A percentile compares a stretch with the other conserved stretches of the same genome.
phyloP scores from a whole-genome alignment of 1,140 invertebrate genomes.

The Ruditapes philippinarum region DNA sequence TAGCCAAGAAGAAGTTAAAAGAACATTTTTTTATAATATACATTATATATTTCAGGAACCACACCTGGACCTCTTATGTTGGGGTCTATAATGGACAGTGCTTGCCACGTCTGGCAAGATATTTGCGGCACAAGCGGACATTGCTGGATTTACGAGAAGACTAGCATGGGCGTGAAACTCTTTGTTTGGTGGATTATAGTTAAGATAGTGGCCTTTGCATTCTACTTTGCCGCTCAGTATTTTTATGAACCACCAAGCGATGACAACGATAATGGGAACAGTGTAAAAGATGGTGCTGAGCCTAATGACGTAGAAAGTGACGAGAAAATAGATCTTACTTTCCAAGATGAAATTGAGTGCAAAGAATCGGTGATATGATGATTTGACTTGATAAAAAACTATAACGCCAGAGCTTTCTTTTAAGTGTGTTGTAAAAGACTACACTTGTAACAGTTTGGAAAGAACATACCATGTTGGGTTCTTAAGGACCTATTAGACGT shows the following conservation, averaged over 20 bases:
- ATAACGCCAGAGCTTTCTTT: too few species aligned
- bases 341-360: background rate
- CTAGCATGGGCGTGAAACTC: slow-evolving; percentile 80
- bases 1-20: too few species aligned
- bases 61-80: slow-evolving; percentile 86
- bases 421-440: too few species aligned
- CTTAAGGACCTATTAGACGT: too few species aligned
- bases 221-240: slow-evolving; percentile 73
- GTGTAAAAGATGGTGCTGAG: background rate
- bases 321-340: background rate
- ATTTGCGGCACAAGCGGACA: slow-evolving; percentile 82
- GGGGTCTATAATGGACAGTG: slow-evolving; percentile 83
- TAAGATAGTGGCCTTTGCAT: slow-evolving; percentile 62
- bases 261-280: background rate
- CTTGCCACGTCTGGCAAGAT: slow-evolving; percentile 86
- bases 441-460: too few species aligned
- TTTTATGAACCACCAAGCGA: slow-evolving; percentile 71
- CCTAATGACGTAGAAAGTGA: background rate
- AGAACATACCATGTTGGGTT: too few species aligned
- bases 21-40: too few species aligned
- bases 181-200: slow-evolving; percentile 77
- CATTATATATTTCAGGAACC: slow-evolving; percentile 83
- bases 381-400: too few species aligned
- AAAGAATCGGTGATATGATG: slow-evolving; percentile 21
- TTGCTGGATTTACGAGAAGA: slow-evolving; percentile 86